phyloP scores from a whole-genome alignment of 2,113 vertebrate genomes.

The Megaleporinus macrocephalus region DNA sequence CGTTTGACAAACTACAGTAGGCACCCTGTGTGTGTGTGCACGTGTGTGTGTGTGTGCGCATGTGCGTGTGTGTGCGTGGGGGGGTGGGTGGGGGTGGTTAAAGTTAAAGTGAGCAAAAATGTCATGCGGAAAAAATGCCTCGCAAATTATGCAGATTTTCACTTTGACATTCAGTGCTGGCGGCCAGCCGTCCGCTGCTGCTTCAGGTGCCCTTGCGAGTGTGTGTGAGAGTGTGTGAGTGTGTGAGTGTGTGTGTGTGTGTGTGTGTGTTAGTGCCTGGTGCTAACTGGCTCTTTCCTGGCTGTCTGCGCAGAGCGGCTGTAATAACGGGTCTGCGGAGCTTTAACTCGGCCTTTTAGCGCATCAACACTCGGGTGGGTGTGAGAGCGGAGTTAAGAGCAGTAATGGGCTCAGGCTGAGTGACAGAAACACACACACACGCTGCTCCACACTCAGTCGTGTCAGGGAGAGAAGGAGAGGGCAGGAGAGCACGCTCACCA shows the following conservation, averaged over 20 bases:
- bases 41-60: background rate
- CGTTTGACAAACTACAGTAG: too few species aligned
- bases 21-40: too few species aligned
- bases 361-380: conserved; percentile 55
- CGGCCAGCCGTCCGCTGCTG: conserved; percentile 19
- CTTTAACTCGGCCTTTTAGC: conserved; percentile 65
- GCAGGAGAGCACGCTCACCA: too few species aligned
- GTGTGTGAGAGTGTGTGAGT: too few species aligned
- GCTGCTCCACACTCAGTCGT: too few species aligned
- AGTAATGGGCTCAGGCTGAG: conserved; percentile 7
- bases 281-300: conserved; percentile 48
- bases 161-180: conserved; percentile 54
- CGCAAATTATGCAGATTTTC: conserved; percentile 51
- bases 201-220: conserved; percentile 17
- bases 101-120: conserved; percentile 45
- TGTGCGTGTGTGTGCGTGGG: background rate
- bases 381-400: conserved; percentile 48
- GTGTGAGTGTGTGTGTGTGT: too few species aligned
- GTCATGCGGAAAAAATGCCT: conserved; percentile 38
- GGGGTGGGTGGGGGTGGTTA: background rate
- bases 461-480: too few species aligned
- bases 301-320: conserved; percentile 41
- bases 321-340: conserved; percentile 58
- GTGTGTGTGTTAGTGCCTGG: background rate
- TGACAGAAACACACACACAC: conserved; percentile 1